Evolutionary conservation across 2,888 invertebrate species (phyloP).

Genomic region (Erannis defoliaria): DNA sequence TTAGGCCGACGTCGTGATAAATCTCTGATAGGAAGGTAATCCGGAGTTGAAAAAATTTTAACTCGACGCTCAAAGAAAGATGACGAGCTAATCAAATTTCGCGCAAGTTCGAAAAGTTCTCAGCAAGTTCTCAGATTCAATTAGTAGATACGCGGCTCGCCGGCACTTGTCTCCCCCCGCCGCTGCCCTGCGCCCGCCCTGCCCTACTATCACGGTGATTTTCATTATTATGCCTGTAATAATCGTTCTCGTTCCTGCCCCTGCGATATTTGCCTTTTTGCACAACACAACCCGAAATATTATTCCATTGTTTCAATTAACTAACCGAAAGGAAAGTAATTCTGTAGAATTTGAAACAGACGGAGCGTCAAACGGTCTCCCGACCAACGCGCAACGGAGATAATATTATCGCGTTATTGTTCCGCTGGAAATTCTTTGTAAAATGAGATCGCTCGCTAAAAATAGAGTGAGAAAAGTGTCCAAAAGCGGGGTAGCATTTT

Average conservation of each 20-base stretch:
- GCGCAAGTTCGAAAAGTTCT: slow-evolving; percentile 73
- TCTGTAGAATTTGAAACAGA: slow-evolving; percentile 38
- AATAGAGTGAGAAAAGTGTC: slow-evolving; percentile 29
- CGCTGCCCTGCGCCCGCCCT: slow-evolving; percentile 38
- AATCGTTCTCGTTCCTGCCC: slow-evolving; percentile 48
- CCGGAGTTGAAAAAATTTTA: slow-evolving; percentile 65
- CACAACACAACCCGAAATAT: slow-evolving; percentile 41
- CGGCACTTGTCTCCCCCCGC: slow-evolving; percentile 46
- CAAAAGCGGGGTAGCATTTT: slow-evolving; percentile 38
- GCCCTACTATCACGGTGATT: slow-evolving; percentile 50
- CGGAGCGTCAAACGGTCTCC: slow-evolving; percentile 26
- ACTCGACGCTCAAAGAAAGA: slow-evolving; percentile 69
- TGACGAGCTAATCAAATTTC: slow-evolving; percentile 81
- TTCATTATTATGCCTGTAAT: slow-evolving; percentile 58
- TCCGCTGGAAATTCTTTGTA: slow-evolving; percentile 20
- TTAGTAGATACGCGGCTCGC: slow-evolving; percentile 73
- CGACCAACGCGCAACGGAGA: slow-evolving; percentile 12
- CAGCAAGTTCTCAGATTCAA: slow-evolving; percentile 79
- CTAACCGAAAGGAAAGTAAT: slow-evolving; percentile 41
- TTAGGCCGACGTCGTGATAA: slow-evolving; percentile 54
- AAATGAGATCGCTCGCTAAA: slow-evolving; percentile 25
- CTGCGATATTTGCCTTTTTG: slow-evolving; percentile 47
- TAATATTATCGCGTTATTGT: slow-evolving; percentile 23
- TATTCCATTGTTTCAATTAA: slow-evolving; percentile 47
- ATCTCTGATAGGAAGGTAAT: slow-evolving; percentile 57